phyloP scores from a whole-genome alignment of 2,888 invertebrate genomes.

The Leptogaster cylindrica region DNA sequence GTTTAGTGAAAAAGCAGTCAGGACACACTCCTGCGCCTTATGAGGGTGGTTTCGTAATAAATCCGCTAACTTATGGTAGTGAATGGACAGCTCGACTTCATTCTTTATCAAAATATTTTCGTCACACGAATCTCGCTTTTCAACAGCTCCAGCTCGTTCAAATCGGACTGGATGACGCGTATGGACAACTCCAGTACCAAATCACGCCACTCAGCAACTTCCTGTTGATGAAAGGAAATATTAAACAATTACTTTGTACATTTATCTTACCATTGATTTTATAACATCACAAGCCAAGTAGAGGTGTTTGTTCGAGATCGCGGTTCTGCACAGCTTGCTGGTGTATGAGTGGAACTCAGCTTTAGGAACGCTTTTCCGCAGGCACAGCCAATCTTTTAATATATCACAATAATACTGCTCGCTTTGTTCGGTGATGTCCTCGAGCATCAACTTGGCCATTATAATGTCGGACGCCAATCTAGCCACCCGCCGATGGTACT shows the following conservation, averaged over 20 bases:
- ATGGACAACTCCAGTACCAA: constrained; percentile 65
- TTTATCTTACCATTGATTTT: constrained; percentile 40
- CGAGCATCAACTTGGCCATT: constrained; percentile 34
- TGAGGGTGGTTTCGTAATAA: constrained; percentile 63
- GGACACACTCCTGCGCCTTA: constrained; percentile 68
- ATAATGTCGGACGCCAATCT: constrained; percentile 35
- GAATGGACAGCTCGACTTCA: constrained; percentile 62
- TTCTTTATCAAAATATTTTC: constrained; percentile 64
- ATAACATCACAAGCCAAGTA: constrained; percentile 42
- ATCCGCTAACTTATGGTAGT: constrained; percentile 66
- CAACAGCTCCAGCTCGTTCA: constrained; percentile 68
- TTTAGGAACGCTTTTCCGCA: constrained; percentile 16
- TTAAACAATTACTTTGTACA: background rate
- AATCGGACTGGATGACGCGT: constrained; percentile 67
- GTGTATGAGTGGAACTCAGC: constrained; percentile 35
- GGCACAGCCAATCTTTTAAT: constrained; percentile 39
- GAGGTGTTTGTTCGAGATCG: constrained; percentile 38
- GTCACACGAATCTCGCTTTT: constrained; percentile 59
- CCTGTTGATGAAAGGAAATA: constrained; percentile 1
- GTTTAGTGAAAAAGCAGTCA: constrained; percentile 70
- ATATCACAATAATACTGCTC: constrained; percentile 39
- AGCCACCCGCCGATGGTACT: constrained; percentile 37
- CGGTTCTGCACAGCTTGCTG: constrained; percentile 40
- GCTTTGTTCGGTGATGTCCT: constrained; percentile 29
- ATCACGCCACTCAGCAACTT: constrained; percentile 38